Percentiles rank a stretch among this genome's conserved stretches.
These are phyloP conservation scores for Plebejus argus DNA, from an alignment of 2,888 invertebrate species.

Conservation along the genomic window DNA sequence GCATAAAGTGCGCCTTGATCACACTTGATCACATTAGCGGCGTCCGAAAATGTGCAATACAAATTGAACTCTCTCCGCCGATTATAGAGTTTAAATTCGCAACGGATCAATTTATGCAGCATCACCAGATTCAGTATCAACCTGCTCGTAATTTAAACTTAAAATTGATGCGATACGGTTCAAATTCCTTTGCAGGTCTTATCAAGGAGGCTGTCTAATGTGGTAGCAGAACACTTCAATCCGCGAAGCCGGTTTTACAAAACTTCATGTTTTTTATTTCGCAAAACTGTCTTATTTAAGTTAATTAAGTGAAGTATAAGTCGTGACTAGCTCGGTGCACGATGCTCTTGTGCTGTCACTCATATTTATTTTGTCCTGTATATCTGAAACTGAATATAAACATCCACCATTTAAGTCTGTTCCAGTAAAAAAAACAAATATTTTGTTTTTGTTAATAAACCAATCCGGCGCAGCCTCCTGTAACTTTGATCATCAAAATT, in stretches of 20 bases:
- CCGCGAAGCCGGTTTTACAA: conserved; percentile 67
- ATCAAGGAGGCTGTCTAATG: conserved; percentile 9
- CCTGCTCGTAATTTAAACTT: background rate
- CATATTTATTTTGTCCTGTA: conserved; percentile 41
- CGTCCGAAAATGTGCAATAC: background rate
- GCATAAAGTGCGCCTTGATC: conserved; percentile 57
- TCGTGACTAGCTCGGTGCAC: conserved; percentile 77
- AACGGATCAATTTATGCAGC: background rate
- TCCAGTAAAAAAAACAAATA: background rate
- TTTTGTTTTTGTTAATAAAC: background rate
- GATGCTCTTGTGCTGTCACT: conserved; percentile 50
- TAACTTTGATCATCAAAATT: no score
- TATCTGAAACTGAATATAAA: conserved; percentile 25
- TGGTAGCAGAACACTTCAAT: conserved; percentile 50
- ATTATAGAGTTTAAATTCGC: background rate
- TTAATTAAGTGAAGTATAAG: conserved; percentile 81
- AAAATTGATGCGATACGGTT: background rate
- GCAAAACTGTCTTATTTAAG: conserved; percentile 78
- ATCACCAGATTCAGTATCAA: background rate
- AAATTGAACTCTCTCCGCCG: background rate
- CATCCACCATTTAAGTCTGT: background rate
- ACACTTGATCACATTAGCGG: conserved; percentile 16
- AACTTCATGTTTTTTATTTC: conserved; percentile 68
- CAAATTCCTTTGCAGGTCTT: background rate
- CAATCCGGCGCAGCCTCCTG: no score